Percentiles rank a stretch among this genome's conserved stretches.
Conservation (phyloP, 2,113 vertebrate species). For the Nothocercus nigrocapillus region DNA sequence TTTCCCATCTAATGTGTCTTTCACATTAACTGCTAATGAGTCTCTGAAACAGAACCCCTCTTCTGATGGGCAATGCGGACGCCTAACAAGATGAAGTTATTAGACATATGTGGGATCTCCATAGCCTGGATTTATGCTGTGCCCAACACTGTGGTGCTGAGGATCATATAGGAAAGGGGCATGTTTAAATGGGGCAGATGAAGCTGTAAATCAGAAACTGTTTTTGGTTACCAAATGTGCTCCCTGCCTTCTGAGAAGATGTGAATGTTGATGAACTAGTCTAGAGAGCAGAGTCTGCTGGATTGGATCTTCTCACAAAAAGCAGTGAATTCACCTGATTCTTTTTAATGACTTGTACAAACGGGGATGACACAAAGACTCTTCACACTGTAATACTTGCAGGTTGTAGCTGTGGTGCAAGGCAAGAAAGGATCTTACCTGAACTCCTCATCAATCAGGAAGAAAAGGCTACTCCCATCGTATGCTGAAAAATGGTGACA, state of each 20-base stretch:
- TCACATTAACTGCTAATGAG: background rate
- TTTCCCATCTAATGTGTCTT: background rate
- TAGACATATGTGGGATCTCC: background rate
- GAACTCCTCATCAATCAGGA: background rate
- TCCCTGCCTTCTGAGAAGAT: background rate
- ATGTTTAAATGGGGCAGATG: background rate
- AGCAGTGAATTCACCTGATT: background rate
- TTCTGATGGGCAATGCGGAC: background rate
- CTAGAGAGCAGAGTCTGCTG: background rate
- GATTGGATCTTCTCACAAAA: background rate
- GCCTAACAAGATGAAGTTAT: background rate
- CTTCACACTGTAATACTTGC: background rate
- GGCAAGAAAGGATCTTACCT: background rate
- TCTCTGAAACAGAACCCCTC: background rate
- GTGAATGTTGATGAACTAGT: background rate
- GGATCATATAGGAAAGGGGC: background rate
- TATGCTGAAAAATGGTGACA: background rate
- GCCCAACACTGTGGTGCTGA: background rate
- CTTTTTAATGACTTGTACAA: background rate
- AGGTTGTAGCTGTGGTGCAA: background rate
- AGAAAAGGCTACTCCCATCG: background rate
- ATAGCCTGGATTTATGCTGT: background rate
- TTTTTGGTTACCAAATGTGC: background rate
- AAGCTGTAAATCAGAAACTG: background rate
- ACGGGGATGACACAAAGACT: background rate